phyloP scores from a whole-genome alignment of 2,797 vertebrate species.

The Chromis chromis region DNA sequence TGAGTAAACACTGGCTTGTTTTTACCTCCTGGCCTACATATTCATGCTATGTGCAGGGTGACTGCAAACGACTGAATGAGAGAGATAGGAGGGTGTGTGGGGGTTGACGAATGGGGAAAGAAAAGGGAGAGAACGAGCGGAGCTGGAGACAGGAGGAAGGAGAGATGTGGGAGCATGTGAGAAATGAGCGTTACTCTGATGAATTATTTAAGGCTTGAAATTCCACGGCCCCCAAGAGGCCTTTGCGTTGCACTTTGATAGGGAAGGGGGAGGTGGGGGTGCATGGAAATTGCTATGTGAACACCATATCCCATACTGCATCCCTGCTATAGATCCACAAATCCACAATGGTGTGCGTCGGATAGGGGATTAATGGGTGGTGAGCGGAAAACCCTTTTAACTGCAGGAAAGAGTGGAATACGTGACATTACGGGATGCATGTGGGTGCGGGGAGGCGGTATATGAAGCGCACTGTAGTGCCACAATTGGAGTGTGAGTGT shows the following conservation, averaged over 20 bases:
- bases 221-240: conserved; percentile 73
- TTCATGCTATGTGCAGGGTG: conserved; percentile 29
- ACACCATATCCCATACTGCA: conserved; percentile 62
- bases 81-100: conserved; percentile 17
- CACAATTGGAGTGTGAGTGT: not conserved
- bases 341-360: conserved; percentile 19
- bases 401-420: conserved; percentile 36
- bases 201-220: conserved; percentile 83
- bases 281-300: conserved; percentile 46
- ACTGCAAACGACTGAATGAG: conserved; percentile 44
- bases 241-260: conserved; percentile 60
- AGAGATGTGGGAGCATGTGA: conserved; percentile 70
- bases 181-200: conserved; percentile 74
- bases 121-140: conserved; percentile 12
- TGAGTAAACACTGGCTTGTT: conserved; percentile 27
- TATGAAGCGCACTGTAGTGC: conserved; percentile 21
- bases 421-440: conserved; percentile 36
- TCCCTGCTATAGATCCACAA: conserved; percentile 40
- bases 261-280: conserved; percentile 43
- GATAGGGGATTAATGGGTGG: conserved; percentile 35
- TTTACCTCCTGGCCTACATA: conserved; percentile 54
- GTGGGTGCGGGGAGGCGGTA: conserved; percentile 26
- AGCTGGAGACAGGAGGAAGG: conserved; percentile 55
- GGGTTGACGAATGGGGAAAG: conserved; percentile 17
- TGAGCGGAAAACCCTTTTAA: conserved; percentile 44